Conservation (phyloP, 2,113 vertebrate species). For the Todiramphus saurophagus region DNA sequence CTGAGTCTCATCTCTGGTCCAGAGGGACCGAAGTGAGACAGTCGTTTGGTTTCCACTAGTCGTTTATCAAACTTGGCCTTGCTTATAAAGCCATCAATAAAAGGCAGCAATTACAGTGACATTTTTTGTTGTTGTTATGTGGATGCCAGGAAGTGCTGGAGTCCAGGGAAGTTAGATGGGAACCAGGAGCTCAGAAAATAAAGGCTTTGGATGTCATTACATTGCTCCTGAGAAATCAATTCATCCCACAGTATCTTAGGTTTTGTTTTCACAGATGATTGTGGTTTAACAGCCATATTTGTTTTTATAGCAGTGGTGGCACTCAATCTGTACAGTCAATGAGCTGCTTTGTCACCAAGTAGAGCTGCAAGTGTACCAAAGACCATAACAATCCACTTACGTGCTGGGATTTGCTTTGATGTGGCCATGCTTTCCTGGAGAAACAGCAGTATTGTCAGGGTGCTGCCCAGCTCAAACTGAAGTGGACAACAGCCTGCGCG, state of each 20-base stretch:
- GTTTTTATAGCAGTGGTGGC: not conserved
- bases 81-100: slow-evolving; percentile 8
- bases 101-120: not conserved
- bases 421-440: not conserved
- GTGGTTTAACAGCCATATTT: slow-evolving; percentile 16
- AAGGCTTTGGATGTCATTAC: not conserved
- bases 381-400: not conserved
- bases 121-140: not conserved
- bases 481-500: not conserved
- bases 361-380: not conserved
- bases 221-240: slow-evolving; percentile 3
- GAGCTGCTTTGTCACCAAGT: not conserved
- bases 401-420: not conserved
- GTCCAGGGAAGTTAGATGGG: not conserved
- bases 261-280: not conserved
- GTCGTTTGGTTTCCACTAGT: not conserved
- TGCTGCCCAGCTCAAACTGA: not conserved
- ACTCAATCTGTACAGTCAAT: not conserved
- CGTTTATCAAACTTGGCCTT: not conserved
- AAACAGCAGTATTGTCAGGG: not conserved
- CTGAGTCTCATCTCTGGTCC: not conserved
- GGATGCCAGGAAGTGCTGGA: not conserved
- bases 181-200: not conserved
- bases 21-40: not conserved
- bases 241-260: not conserved